Conservation (phyloP, 2,888 invertebrate species). For the Drosophila borealis region DNA sequence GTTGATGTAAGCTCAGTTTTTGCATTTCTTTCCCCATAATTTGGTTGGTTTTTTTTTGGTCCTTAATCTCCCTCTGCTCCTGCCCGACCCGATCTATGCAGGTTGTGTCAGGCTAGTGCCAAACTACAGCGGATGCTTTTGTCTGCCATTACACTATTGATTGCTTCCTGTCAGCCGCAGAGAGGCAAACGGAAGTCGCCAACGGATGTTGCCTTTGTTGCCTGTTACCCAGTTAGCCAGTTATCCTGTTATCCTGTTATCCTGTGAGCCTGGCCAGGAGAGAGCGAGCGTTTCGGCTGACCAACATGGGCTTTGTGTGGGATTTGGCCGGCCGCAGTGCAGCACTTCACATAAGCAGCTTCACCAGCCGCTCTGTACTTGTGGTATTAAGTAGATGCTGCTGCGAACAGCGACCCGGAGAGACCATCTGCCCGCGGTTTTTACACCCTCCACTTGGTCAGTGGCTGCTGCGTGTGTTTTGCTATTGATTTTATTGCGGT, state of each 20-base stretch:
- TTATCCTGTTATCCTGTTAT: slow-evolving; percentile 16
- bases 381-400: slow-evolving; percentile 13
- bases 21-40: slow-evolving; percentile 18
- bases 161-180: slow-evolving; percentile 79
- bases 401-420: slow-evolving; percentile 6
- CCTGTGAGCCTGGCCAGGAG: slow-evolving; percentile 12
- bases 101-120: slow-evolving; percentile 36
- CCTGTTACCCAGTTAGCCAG: slow-evolving; percentile 23
- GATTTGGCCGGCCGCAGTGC: slow-evolving; percentile 40
- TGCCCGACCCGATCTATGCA: slow-evolving; percentile 3
- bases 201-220: slow-evolving; percentile 69
- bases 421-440: slow-evolving; percentile 37
- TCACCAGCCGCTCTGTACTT: slow-evolving; percentile 12
- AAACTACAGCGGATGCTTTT: slow-evolving; percentile 67
- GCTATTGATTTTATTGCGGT: slow-evolving; percentile 65
- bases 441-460: slow-evolving; percentile 23
- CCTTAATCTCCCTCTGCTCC: not conserved
- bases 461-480: slow-evolving; percentile 10
- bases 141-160: slow-evolving; percentile 81
- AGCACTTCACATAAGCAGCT: slow-evolving; percentile 53
- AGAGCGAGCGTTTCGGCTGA: slow-evolving; percentile 21
- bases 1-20: slow-evolving; percentile 44
- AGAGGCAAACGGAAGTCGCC: slow-evolving; percentile 64
- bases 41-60: slow-evolving; percentile 14
- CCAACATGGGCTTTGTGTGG: slow-evolving; percentile 51